Base-by-base conservation (phyloP, 1,140 invertebrate genomes). In the Euschistus heros region DNA sequence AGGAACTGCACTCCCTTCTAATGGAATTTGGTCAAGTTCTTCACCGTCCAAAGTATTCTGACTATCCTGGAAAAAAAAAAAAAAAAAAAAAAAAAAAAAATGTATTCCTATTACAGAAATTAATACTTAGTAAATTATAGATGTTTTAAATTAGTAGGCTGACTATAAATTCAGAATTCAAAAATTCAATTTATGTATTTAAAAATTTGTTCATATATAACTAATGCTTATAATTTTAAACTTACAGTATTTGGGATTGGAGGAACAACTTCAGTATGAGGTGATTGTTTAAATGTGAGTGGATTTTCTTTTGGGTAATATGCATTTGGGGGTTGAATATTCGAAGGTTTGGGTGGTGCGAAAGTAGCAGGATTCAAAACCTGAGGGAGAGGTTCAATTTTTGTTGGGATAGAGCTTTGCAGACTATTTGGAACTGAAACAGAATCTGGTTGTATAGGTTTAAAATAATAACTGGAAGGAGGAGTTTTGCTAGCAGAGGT, bases 11-110 rank as follows among this genome's bases (percentile, higher is more conserved):
- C 54, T 62, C 7, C 44, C 61, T 62, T 62, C 61, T 18, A 62
- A 18, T 22, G 61, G 61, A 24, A 62, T 62, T 62, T 62, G 61
- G 5, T 62, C 61, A 46, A 62, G 44, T 62, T 47, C 61, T 42
- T 62, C 61, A 20, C 20, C 13, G 42, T 62, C 61, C 7, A 62
- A 6, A 4, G 10, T 50, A 50, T 13, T 50, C 20, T 13, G 5
- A 20, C n/a, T 22, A 22, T 50, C 20, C 47, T 50, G n/a, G 6
- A 22, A 50, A 50, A 50, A 50, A 50, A 50, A 20, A 50, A 50
- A 50, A n/a, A n/a, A 20, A 18, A 20, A n/a, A 8, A 50, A n/a
- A 1, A 5, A 6, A 50, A 17, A 2, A 50, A 50, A 20, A 10
- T 18, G 5, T 20, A 50, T 13, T 5, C 2, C 20, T 4, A 2